These are phyloP conservation scores for Acanthoscelides obtectus DNA, from an alignment of 2,888 invertebrate genomes.

Conservation along the genomic window DNA sequence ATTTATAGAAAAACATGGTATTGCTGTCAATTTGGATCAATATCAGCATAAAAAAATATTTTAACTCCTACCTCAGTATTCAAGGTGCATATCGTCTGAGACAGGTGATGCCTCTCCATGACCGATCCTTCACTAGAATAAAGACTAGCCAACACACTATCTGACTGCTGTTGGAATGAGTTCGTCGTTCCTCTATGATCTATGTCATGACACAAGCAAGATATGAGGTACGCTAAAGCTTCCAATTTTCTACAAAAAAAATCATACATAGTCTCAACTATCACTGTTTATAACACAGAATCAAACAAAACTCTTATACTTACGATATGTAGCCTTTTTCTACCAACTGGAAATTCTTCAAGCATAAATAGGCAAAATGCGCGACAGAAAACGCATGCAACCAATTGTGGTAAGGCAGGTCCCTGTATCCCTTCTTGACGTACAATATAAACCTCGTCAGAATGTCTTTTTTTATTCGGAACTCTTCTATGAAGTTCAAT, in stretches of 20 bases:
- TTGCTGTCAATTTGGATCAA: too few relatives aligned
- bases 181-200: conserved; percentile 86
- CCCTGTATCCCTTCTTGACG: conserved; percentile 74
- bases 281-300: too few relatives aligned
- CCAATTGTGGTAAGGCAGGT: conserved; percentile 86
- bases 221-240: conserved; percentile 68
- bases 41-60: too few relatives aligned
- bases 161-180: conserved; percentile 71
- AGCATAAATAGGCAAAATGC: conserved; percentile 75
- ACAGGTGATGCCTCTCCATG: conserved; percentile 83
- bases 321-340: conserved; percentile 59
- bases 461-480: conserved; percentile 60
- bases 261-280: too few relatives aligned
- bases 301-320: too few relatives aligned
- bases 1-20: too few relatives aligned
- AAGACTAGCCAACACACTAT: conserved; percentile 70
- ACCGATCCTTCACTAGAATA: conserved; percentile 85
- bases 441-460: conserved; percentile 68
- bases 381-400: conserved; percentile 76
- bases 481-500: conserved; percentile 63
- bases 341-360: conserved; percentile 61
- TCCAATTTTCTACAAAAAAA: conserved; percentile 62
- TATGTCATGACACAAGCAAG: conserved; percentile 78
- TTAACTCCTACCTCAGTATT: conserved; percentile 64
- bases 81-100: conserved; percentile 78